Evolutionary conservation across 2,797 vertebrate species (phyloP).

Genomic region (Bryconaethiops microstoma): DNA sequence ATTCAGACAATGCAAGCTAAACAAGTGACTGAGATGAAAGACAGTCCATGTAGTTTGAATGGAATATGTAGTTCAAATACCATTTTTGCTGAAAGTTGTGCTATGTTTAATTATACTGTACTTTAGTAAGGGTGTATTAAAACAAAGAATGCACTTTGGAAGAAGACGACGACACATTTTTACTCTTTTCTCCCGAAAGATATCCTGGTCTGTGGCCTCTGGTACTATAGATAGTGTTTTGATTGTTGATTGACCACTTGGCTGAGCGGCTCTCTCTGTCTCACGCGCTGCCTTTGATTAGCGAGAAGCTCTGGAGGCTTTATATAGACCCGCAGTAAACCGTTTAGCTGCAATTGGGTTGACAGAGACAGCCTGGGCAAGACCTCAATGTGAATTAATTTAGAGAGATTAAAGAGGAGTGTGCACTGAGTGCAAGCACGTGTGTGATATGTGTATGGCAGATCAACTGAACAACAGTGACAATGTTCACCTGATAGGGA

Average conservation of each 20-base stretch:
- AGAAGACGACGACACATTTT: neutral
- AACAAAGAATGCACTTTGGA: neutral
- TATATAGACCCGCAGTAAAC: slow-evolving; percentile 45
- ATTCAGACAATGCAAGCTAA: neutral
- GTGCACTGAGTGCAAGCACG: neutral
- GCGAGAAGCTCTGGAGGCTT: slow-evolving; percentile 8
- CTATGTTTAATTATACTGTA: neutral
- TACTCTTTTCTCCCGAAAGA: no score
- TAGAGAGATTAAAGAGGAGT: slow-evolving; percentile 20
- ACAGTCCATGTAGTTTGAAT: neutral
- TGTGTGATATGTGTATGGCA: neutral
- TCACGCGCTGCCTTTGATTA: slow-evolving; percentile 19
- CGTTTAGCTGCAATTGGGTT: slow-evolving; percentile 52
- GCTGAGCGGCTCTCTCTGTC: slow-evolving; percentile 14
- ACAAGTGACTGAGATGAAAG: neutral
- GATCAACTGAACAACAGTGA: neutral
- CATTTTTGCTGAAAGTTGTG: neutral
- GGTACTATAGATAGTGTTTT: neutral
- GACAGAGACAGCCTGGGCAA: slow-evolving; percentile 10
- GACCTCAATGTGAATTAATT: slow-evolving; percentile 29
- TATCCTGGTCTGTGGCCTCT: neutral
- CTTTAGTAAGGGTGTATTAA: neutral
- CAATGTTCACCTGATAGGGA: neutral
- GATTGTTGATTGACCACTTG: slow-evolving; percentile 5
- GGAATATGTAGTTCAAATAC: neutral